phyloP scores from a whole-genome alignment of 2,113 vertebrate species.

The Mesembrinibis cayennensis region DNA sequence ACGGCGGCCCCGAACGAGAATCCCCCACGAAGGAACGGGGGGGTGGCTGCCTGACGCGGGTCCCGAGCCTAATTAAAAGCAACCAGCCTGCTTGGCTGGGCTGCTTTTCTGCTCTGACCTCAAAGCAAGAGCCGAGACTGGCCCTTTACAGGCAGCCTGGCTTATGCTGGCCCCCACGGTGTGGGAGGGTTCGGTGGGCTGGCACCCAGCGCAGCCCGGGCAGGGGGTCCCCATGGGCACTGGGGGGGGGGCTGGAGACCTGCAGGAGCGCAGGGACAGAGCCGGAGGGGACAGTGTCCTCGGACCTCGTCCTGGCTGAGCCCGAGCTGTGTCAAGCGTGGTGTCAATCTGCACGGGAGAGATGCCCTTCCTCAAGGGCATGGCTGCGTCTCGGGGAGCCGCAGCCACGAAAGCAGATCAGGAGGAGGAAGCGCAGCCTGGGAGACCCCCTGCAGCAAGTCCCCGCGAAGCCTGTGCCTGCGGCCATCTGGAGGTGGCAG shows the following conservation, averaged over 20 bases:
- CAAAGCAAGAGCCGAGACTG: neutral
- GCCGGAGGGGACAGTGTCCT: neutral
- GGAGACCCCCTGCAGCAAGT: neutral
- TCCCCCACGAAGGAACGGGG: neutral
- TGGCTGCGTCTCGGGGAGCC: neutral
- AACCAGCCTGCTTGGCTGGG: neutral
- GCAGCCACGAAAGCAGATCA: neutral
- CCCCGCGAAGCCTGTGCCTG: neutral
- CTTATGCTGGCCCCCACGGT: rapidly evolving
- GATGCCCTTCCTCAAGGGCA: neutral
- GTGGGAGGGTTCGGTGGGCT: neutral
- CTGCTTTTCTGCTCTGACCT: neutral
- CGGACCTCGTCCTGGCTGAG: neutral
- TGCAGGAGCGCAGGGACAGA: neutral
- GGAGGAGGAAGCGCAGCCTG: neutral
- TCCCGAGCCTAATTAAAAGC: neutral
- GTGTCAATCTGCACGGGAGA: rapidly evolving
- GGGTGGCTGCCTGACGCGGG: neutral
- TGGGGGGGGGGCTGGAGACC: neutral
- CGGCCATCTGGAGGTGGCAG: neutral
- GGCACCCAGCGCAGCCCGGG: neutral
- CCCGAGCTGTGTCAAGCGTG: rapidly evolving
- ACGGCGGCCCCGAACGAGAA: neutral
- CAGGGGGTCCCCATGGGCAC: neutral
- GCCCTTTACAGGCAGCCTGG: neutral